Percentiles rank a stretch among this genome's conserved stretches.
Conservation (phyloP, 2,797 vertebrate genomes). For the Sciurus carolinensis region DNA sequence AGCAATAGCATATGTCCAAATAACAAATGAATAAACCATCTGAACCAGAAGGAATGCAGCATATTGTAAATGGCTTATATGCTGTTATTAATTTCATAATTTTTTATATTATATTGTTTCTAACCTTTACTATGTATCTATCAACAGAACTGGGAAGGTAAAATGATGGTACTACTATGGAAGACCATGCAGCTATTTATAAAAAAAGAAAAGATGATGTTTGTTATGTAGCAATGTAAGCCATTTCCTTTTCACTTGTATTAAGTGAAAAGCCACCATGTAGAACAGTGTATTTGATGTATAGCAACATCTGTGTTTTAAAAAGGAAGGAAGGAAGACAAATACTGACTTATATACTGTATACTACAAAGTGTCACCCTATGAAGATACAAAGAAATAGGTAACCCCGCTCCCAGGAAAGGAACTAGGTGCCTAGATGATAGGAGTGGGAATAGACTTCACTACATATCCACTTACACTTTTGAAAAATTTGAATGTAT, state of each 20-base stretch:
- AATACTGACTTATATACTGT: neutral
- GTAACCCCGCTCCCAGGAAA: neutral
- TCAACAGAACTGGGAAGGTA: conserved; percentile 37
- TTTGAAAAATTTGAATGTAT: neutral
- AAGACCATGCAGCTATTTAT: conserved; percentile 2
- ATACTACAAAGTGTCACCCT: neutral
- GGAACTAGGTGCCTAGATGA: neutral
- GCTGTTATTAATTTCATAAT: conserved; percentile 9
- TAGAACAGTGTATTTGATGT: neutral
- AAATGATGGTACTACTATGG: neutral
- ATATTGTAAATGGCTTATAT: neutral
- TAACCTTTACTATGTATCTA: conserved; percentile 13
- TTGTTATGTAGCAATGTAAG: conserved; percentile 7
- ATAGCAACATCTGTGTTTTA: neutral
- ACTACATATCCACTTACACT: neutral
- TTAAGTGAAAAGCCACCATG: neutral
- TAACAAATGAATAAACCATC: conserved; percentile 39
- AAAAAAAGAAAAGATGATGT: neutral
- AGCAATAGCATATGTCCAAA: neutral
- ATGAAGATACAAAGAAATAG: neutral
- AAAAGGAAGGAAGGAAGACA: neutral
- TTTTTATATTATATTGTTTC: neutral
- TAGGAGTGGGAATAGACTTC: neutral
- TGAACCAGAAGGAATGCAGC: neutral
- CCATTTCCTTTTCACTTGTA: neutral